A percentile compares a stretch with the other conserved stretches of the same genome.
Evolutionary conservation across 2,888 invertebrate genomes (phyloP).

Genomic region (Linyphia triangularis): DNA sequence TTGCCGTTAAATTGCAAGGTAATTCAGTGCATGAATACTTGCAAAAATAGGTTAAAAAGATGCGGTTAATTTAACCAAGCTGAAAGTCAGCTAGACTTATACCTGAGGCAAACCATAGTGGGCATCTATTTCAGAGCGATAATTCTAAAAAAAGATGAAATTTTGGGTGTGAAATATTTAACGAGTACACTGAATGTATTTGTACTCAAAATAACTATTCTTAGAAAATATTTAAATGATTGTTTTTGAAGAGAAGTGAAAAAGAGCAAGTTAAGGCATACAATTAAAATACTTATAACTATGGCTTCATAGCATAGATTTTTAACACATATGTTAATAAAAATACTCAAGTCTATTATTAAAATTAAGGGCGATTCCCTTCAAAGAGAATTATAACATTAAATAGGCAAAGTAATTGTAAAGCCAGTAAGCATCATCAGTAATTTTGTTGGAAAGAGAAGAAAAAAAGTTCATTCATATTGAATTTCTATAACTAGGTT

Average conservation of each 20-base stretch:
- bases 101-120: constrained; percentile 93
- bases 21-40: constrained; percentile 44
- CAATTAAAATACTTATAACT: no score
- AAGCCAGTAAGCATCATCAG: no score
- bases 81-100: constrained; percentile 67
- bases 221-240: background rate
- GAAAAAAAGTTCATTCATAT: no score
- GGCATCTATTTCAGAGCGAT: constrained; percentile 94
- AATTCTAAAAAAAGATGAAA: constrained; percentile 84
- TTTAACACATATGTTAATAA: no score
- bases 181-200: background rate
- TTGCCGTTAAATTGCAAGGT: constrained; percentile 16
- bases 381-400: no score
- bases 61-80: constrained; percentile 72
- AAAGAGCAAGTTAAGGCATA: no score
- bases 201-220: background rate
- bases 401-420: no score
- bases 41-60: constrained; percentile 33
- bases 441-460: no score
- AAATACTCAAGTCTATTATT: no score
- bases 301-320: no score
- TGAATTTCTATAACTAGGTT: no score
- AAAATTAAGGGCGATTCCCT: no score
- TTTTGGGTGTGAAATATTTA: constrained; percentile 36
- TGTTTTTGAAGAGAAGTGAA: background rate